Base-by-base conservation (phyloP, 2,113 vertebrate genomes). In the Clinocottus analis region DNA sequence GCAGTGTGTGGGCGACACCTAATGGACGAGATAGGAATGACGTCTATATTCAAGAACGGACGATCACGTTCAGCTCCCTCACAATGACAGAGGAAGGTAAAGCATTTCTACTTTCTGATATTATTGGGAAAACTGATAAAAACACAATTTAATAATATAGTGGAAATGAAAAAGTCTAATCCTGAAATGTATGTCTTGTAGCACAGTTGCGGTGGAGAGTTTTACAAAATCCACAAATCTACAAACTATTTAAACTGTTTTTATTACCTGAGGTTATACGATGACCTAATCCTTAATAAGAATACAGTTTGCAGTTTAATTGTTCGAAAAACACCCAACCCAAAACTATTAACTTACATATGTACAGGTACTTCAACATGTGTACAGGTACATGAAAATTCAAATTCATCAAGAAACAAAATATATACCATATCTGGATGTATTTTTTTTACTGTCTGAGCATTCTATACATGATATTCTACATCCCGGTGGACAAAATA, bases 1-100 rank as follows among this genome's bases (percentile, higher is more conserved):
- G 27, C 71, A 49, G 85, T 66, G 53, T 78, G 37, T 75, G 37
- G 74, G 83, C 9, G 88, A 85, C 92, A 85, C 23, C 90, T 89
- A 80, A 21, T 82, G 92, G 89, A 74, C 45, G 1, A 29, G 1
- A 64, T 9, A 64, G 35, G 79, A 58, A 89, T 67, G 81, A 39
- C 85, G 19, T 1, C 21, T 2, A 47, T 2, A 43, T 11, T 45
- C 16, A 51, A 27, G 17, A 21, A 13, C 9, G 0, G 37, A 16
- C 14, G 11, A 4, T 41, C 10, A 19, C 11, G n/a, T 66, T 67
- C 16, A 61, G 12, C 37, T 3, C 1, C 3, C 14, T 49, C 6
- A 47, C 5, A 45, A 25, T 64, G 47, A 43, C 21, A 49, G 23
- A 25, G 33, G n/a, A 43, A 33, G 1, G 14, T 7, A 19, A 67